Conservation (phyloP, 2,113 vertebrate genomes). For the Abramis brama region DNA sequence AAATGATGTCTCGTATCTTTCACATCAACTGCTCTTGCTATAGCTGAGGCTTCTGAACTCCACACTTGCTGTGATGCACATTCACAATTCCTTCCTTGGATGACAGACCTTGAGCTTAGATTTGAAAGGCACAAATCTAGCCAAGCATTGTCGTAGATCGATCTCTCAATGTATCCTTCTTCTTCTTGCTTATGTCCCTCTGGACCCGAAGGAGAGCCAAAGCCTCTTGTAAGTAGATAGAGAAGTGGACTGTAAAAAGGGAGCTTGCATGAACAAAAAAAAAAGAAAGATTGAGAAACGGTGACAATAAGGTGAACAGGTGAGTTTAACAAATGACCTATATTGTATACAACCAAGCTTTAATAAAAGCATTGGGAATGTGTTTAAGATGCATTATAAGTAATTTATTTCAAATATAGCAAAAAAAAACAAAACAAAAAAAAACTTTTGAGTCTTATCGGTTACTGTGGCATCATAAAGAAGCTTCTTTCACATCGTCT, state of each 20-base stretch:
- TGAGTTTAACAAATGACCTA: constrained; percentile 36
- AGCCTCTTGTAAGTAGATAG: neutral
- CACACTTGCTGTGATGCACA: neutral
- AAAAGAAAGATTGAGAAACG: neutral
- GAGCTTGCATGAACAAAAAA: neutral
- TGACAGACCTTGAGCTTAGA: constrained; percentile 44
- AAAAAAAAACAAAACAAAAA: neutral
- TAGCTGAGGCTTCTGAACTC: neutral
- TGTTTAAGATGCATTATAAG: neutral
- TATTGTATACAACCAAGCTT: constrained; percentile 25
- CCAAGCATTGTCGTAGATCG: neutral
- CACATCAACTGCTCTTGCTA: neutral
- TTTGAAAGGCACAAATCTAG: constrained; percentile 42
- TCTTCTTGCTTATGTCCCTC: neutral
- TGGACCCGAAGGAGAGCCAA: constrained; percentile 12
- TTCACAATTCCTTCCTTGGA: constrained; percentile 4
- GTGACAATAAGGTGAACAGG: neutral
- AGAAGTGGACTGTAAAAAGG: neutral
- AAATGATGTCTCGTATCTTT: constrained; percentile 1
- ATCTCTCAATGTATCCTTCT: constrained; percentile 35
- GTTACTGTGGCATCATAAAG: neutral
- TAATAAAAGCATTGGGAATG: neutral
- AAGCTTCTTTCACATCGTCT: neutral
- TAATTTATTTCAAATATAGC: neutral
- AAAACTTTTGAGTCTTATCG: neutral